Evolutionary conservation across 2,888 invertebrate genomes (phyloP), one percentile per base, ranked within the genome.

Genomic region (Petrolisthes manimaculis): DNA sequence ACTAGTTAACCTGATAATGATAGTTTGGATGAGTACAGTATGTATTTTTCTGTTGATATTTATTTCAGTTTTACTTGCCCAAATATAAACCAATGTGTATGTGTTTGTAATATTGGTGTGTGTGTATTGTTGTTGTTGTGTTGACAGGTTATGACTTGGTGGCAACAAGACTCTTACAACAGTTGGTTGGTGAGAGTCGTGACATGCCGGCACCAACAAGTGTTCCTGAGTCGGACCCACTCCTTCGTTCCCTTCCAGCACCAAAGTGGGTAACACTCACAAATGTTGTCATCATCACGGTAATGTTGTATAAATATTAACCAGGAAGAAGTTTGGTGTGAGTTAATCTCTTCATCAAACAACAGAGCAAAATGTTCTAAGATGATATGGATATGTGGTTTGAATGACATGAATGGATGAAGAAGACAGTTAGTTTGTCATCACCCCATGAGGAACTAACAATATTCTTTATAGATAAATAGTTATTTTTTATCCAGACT

Each of bases 181-280:
- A 87, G 83, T 12, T 87, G 18, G 83, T 87, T 12, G 87, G 87
- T 0, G 79, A 83, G 79, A 37, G 14, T 4, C 56, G 87, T n/a
- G 83, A 87, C 37, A 69, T 87, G 55, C 67, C 83, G 0, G 69
- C 71, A 0, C 83, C 87, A 4, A 51, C 83, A 5, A 78, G 67
- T 5, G 74, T 74, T 0, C 87, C 87, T n/a, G 87, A 87, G 1
- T 37, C n/a, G 6, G 87, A 87, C 71, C 87, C 87, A 5, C 87
- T 83, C 6, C 87, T 83, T 1, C 83, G 67, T 12, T 87, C 87
- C 18, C 87, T 87, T 24, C 87, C 87, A 18, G 78, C 83, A 2
- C 87, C 83, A 0, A 87, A 87, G 87, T 87, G n/a, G n/a, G 86
- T 78, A 24, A 61, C 21, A 14, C 12, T 9, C 18, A 18, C 37